Evolutionary conservation across 2,113 vertebrate genomes (phyloP).

Genomic region (Oryctolagus cuniculus): DNA sequence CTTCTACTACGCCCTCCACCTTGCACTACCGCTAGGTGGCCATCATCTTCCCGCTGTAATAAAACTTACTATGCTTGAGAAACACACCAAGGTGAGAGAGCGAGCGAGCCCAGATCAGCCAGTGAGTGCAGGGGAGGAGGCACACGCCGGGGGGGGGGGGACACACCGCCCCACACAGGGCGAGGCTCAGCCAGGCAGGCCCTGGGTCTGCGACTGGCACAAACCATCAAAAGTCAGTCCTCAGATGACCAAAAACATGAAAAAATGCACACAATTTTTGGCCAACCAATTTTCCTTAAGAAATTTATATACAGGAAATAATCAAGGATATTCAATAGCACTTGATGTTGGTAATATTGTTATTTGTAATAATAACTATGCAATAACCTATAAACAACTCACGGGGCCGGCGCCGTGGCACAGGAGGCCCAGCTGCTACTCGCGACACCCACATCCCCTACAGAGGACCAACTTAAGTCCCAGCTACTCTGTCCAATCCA

Average conservation of each 20-base stretch:
- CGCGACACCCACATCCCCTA: too few relatives aligned
- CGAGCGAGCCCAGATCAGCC: neutral
- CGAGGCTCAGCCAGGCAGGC: neutral
- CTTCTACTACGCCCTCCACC: too few relatives aligned
- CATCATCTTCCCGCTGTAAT: neutral
- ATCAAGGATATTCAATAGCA: neutral
- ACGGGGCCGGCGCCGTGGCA: too few relatives aligned
- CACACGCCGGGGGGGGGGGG: too few relatives aligned
- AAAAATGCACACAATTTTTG: neutral
- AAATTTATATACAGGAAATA: neutral
- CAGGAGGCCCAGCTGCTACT: too few relatives aligned
- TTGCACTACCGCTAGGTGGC: neutral
- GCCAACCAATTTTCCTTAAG: neutral
- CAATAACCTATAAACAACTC: neutral
- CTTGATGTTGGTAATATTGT: too few relatives aligned
- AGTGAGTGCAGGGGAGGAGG: neutral
- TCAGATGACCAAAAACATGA: neutral
- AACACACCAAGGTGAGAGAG: neutral
- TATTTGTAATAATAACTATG: neutral
- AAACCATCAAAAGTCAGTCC: neutral
- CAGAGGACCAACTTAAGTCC: too few relatives aligned
- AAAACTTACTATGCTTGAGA: neutral
- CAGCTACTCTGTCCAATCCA: too few relatives aligned
- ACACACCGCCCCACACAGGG: too few relatives aligned
- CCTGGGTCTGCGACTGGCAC: fast-evolving